phyloP scores from a whole-genome alignment of 2,797 vertebrate species.

The Tauraco hartlaubi region DNA sequence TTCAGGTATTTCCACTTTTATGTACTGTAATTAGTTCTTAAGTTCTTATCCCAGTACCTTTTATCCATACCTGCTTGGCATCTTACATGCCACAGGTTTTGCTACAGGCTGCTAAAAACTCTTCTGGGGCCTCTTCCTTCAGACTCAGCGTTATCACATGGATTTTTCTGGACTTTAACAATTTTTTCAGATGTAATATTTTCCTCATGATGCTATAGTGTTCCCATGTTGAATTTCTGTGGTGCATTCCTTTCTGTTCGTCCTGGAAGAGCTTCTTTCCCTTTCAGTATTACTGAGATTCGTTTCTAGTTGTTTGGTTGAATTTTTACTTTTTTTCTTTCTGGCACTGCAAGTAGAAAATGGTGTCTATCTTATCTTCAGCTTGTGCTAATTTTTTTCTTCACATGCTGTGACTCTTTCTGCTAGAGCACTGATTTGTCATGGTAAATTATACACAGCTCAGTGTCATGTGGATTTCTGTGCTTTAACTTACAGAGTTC shows the following conservation, averaged over 20 bases:
- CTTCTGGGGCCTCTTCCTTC: neutral
- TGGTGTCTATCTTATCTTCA: constrained; percentile 24
- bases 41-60: neutral
- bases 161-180: neutral
- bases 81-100: neutral
- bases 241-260: neutral
- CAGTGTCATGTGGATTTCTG: constrained; percentile 12
- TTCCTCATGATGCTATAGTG: neutral
- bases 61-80: neutral
- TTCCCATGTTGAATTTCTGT: neutral
- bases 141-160: neutral
- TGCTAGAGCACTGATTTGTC: constrained; percentile 44
- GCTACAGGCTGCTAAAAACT: neutral
- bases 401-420: constrained; percentile 54
- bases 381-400: constrained; percentile 42
- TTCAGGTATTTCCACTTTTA: neutral
- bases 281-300: neutral
- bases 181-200: neutral
- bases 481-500: constrained; percentile 17
- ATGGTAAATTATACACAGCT: constrained; percentile 57
- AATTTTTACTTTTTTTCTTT: neutral
- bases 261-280: neutral
- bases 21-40: neutral
- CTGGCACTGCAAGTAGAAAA: neutral
- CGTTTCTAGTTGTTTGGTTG: neutral